A percentile compares a stretch with the other conserved stretches of the same genome.
Evolutionary conservation across 2,113 vertebrate genomes (phyloP).

Genomic region (Ardeotis arabs): DNA sequence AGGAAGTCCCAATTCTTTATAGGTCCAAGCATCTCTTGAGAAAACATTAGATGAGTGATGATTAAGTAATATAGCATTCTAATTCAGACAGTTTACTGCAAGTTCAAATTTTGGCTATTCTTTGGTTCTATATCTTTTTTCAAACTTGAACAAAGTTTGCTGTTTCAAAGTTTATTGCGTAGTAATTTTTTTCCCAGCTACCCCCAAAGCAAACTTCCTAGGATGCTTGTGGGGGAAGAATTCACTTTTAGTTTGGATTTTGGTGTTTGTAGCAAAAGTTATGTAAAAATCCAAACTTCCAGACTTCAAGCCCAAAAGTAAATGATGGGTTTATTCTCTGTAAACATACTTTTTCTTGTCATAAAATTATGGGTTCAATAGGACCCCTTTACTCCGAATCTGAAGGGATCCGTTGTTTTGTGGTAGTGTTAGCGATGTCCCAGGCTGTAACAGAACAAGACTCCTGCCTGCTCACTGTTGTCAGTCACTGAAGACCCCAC

Average conservation of each 20-base stretch:
- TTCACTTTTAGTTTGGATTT: neutral
- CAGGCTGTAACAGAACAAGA: neutral
- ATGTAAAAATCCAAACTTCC: neutral
- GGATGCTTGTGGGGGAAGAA: neutral
- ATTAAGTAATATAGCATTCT: neutral
- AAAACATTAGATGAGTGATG: neutral
- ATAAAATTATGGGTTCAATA: neutral
- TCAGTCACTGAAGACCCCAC: neutral
- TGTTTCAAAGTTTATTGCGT: neutral
- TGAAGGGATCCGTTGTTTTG: neutral
- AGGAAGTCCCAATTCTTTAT: neutral
- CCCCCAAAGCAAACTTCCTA: neutral
- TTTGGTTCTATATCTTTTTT: neutral
- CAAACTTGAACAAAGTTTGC: neutral
- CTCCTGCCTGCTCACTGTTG: neutral
- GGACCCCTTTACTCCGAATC: neutral
- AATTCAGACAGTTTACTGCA: neutral
- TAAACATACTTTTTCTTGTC: neutral
- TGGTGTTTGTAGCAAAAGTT: neutral
- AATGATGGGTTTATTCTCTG: neutral
- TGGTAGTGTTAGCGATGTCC: neutral
- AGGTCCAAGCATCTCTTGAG: neutral
- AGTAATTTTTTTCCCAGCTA: neutral
- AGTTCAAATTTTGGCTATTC: neutral
- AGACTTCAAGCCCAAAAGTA: neutral